Evolutionary conservation across 2,113 vertebrate species (phyloP).

Genomic region (Pitta sordida): DNA sequence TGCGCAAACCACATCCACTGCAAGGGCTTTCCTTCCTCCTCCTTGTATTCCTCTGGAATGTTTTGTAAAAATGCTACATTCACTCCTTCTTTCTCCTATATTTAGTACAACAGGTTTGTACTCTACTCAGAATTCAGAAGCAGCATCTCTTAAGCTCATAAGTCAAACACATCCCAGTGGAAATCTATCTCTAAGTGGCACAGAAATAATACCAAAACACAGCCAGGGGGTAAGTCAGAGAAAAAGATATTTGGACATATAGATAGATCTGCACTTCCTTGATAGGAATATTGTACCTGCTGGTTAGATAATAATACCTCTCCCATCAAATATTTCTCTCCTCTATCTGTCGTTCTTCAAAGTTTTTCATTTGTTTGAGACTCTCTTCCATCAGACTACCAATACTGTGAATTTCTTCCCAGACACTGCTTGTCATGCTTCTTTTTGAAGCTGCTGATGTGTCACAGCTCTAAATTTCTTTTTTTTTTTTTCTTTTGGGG

Average conservation of each 20-base stretch:
- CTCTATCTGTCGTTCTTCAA: neutral
- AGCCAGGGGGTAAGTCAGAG: neutral
- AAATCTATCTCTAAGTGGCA: neutral
- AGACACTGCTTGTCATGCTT: neutral
- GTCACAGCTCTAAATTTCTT: neutral
- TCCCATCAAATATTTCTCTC: neutral
- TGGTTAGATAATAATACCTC: neutral
- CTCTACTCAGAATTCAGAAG: neutral
- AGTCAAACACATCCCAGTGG: neutral
- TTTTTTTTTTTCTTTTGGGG: neutral
- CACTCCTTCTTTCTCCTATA: neutral
- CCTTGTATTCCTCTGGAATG: neutral
- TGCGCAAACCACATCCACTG: no score
- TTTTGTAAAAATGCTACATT: neutral
- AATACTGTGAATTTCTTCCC: neutral
- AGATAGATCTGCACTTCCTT: neutral
- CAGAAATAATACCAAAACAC: neutral
- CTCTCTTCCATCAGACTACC: neutral
- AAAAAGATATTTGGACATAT: neutral
- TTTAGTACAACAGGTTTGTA: neutral
- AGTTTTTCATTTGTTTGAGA: neutral
- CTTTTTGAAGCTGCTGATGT: neutral
- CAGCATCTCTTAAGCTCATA: neutral
- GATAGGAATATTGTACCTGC: neutral
- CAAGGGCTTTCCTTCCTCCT: neutral